These are phyloP conservation scores for Lithophane ornitopus DNA, from an alignment of 2,888 invertebrate genomes.

Conservation along the genomic window DNA sequence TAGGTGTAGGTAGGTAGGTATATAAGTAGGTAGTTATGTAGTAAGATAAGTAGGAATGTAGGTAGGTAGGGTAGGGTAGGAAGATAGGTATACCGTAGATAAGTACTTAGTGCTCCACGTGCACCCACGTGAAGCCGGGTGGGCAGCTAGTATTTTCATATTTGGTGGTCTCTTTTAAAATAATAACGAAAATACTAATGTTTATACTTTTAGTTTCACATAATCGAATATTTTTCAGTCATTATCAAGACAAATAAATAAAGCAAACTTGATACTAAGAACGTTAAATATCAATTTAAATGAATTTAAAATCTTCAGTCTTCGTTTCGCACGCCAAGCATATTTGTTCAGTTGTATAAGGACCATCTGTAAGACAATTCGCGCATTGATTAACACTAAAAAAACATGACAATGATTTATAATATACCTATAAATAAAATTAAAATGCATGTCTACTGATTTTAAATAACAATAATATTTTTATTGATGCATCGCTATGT, in stretches of 20 bases:
- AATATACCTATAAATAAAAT: not conserved
- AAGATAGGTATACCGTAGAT: no score
- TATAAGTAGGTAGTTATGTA: no score
- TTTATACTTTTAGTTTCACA: not conserved
- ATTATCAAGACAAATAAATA: not conserved
- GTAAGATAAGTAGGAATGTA: no score
- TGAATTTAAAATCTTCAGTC: constrained; percentile 50
- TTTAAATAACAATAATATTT: not conserved
- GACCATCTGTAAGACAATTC: constrained; percentile 73
- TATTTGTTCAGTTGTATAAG: constrained; percentile 71
- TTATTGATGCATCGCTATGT: not conserved
- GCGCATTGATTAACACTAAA: not conserved
- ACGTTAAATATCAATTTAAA: constrained; percentile 1
- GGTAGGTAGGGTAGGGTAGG: no score
- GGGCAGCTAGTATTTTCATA: no score
- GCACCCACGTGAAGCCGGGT: no score
- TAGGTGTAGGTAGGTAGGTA: no score
- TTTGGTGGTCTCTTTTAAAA: not conserved
- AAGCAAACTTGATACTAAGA: not conserved
- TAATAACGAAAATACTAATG: not conserved
- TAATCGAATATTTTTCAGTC: not conserved
- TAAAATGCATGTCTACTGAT: no score
- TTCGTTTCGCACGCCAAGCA: constrained; percentile 59
- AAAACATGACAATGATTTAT: not conserved
- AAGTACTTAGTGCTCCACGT: no score